Evolutionary conservation across 64 coral and sea anemone species (phyloP).

Genomic region (Anthopleura sola): DNA sequence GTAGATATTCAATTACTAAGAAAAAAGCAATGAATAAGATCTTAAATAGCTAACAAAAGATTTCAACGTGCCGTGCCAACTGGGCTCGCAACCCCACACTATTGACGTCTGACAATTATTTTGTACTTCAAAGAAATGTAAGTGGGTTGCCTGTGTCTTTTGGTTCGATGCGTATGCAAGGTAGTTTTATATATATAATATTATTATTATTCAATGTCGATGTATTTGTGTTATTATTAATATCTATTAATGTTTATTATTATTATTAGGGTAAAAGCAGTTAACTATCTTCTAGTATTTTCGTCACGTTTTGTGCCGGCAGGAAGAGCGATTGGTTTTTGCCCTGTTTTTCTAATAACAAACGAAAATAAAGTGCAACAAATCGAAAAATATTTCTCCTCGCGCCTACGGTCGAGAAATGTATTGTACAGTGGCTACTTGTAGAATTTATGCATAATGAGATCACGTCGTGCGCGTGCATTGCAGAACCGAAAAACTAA

Average conservation of each 20-base stretch:
- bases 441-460: background rate
- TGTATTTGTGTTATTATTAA: constrained; percentile 26
- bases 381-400: background rate
- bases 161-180: background rate
- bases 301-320: background rate
- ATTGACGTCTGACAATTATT: background rate
- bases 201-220: constrained; percentile 5
- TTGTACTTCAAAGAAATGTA: background rate
- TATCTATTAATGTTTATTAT: constrained; percentile 31
- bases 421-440: background rate
- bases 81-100: background rate
- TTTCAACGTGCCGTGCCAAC: background rate
- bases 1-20: constrained; percentile 10
- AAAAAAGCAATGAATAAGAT: constrained; percentile 7
- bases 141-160: constrained; percentile 14
- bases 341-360: background rate
- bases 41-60: constrained; percentile 5
- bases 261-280: constrained; percentile 8
- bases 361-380: background rate
- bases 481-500: background rate
- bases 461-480: background rate
- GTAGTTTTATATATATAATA: constrained; percentile 31
- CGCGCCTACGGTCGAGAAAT: background rate
- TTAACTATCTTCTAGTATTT: background rate
- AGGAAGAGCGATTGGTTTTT: background rate